phyloP scores from a whole-genome alignment of 2,113 vertebrate genomes.

The Copsychus sechellarum region DNA sequence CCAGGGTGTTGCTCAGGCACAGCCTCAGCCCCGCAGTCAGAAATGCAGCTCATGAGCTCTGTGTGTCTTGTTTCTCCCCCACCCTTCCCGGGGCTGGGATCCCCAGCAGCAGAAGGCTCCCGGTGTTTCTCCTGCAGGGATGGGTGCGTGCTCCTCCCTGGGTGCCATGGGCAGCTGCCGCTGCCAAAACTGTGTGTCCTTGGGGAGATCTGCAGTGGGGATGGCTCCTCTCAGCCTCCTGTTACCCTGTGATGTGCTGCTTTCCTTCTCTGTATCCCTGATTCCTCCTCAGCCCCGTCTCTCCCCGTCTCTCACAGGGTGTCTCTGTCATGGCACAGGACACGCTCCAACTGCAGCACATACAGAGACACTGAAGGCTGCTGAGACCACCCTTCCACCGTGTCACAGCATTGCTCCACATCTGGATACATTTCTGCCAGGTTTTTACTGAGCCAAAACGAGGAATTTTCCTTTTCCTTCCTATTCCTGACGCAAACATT shows the following conservation, averaged over 20 bases:
- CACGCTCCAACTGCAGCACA: background rate
- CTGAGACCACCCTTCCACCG: background rate
- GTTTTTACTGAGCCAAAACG: slow-evolving; percentile 9
- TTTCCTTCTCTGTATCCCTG: background rate
- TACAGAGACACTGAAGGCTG: background rate
- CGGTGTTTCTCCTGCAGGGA: fast-evolving
- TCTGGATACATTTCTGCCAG: background rate
- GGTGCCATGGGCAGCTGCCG: fast-evolving
- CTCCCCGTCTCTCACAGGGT: fast-evolving
- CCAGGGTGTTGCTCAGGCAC: background rate
- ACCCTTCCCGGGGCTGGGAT: fast-evolving
- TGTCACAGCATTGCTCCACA: background rate
- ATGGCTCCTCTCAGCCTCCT: background rate
- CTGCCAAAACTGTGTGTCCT: background rate
- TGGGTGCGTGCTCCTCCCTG: fast-evolving
- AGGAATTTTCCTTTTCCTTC: slow-evolving; percentile 23
- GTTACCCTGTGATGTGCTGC: background rate
- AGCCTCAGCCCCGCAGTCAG: background rate
- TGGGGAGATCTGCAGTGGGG: too few species aligned
- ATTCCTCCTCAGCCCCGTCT: background rate
- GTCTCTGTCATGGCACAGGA: background rate
- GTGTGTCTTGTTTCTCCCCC: background rate
- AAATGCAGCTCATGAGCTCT: background rate
- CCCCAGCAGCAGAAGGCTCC: background rate
- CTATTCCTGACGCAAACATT: background rate